phyloP scores from a whole-genome alignment of 2,888 invertebrate genomes.

The Sminthurinus aureus region DNA sequence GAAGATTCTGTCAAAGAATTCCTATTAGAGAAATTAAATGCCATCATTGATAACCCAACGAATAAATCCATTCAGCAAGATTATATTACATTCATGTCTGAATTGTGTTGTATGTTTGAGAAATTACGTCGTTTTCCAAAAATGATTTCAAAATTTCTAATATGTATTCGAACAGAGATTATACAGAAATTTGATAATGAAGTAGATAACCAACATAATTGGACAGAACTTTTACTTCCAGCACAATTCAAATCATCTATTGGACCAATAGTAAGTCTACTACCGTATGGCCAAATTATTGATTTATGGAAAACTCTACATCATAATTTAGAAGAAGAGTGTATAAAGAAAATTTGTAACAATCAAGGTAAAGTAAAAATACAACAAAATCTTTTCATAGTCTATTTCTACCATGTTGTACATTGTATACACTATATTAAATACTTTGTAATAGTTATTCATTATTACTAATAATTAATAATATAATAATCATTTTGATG shows the following conservation, averaged over 20 bases:
- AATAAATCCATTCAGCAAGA: constrained; percentile 30
- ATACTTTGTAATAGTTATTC: no score
- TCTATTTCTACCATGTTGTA: no score
- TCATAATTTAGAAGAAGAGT: constrained; percentile 46
- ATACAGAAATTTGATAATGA: constrained; percentile 11
- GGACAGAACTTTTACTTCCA: constrained; percentile 37
- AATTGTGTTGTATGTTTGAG: constrained; percentile 51
- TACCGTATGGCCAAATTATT: constrained; percentile 54
- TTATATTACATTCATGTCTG: constrained; percentile 49
- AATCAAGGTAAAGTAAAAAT: constrained; percentile 1
- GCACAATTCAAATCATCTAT: constrained; percentile 33
- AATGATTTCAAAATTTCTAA: constrained; percentile 55
- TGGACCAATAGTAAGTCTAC: constrained; percentile 44
- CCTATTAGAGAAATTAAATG: constrained; percentile 35
- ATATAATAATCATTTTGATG: no score
- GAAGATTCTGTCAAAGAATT: constrained; percentile 29
- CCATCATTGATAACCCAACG: constrained; percentile 37
- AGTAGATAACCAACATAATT: constrained; percentile 18
- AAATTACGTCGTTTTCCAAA: constrained; percentile 56
- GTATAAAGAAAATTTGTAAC: constrained; percentile 30
- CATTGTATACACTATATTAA: neutral
- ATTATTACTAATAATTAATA: no score
- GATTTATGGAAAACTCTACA: constrained; percentile 57
- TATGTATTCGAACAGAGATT: constrained; percentile 44
- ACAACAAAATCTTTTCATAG: no score